These are phyloP conservation scores for Pogonocichla stellata DNA, from an alignment of 2,113 vertebrate species.

Conservation along the genomic window DNA sequence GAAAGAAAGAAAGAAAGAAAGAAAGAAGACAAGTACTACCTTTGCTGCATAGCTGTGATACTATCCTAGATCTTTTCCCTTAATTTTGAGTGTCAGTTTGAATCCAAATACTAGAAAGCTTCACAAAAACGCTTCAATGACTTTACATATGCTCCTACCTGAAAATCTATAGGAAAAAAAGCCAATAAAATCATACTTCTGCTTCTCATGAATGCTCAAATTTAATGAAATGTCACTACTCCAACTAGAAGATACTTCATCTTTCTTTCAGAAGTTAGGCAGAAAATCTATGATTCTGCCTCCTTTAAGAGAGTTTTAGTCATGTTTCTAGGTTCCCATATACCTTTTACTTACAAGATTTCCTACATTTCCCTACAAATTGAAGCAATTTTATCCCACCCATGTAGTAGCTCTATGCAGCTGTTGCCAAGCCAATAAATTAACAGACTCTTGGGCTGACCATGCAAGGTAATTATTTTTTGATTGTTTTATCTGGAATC, in stretches of 20 bases:
- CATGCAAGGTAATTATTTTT: background rate
- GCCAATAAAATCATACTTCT: background rate
- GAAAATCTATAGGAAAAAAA: background rate
- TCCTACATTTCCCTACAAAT: background rate
- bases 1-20: background rate
- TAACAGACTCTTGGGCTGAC: background rate
- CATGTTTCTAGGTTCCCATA: background rate
- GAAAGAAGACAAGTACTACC: background rate
- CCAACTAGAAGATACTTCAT: background rate
- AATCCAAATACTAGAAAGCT: background rate
- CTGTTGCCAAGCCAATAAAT: background rate
- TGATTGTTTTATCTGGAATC: background rate
- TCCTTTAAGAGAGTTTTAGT: background rate
- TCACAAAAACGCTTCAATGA: background rate
- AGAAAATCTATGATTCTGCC: background rate
- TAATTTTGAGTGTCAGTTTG: background rate
- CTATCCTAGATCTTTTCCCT: background rate
- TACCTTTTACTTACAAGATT: background rate
- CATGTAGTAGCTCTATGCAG: background rate
- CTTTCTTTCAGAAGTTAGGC: background rate
- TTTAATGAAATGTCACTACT: constrained; percentile 21
- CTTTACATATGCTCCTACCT: background rate
- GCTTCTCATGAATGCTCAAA: background rate
- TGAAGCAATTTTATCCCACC: background rate
- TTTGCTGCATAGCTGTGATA: background rate